Conservation (phyloP, 2,113 vertebrate genomes). For the Nothoprocta perdicaria region DNA sequence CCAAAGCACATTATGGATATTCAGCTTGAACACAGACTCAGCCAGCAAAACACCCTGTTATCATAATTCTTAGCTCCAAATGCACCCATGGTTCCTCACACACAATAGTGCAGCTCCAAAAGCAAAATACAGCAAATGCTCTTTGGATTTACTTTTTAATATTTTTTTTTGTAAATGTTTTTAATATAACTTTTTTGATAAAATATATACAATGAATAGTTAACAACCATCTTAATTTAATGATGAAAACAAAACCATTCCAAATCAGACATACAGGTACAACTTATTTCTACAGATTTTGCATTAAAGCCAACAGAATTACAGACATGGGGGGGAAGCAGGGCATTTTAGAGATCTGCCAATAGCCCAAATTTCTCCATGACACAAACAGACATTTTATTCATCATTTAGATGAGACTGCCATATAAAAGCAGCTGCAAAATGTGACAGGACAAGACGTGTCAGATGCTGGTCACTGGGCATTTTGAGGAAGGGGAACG, state of each 20-base stretch:
- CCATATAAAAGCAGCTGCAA: conserved; percentile 56
- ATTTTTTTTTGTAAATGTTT: not conserved
- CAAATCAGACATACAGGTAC: not conserved
- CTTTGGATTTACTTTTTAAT: conserved; percentile 43
- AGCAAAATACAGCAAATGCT: not conserved
- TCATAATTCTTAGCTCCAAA: not conserved
- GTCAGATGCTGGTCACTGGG: conserved; percentile 1
- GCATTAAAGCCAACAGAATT: not conserved
- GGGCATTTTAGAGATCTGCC: not conserved
- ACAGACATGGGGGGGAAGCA: not conserved
- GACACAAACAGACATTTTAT: not conserved
- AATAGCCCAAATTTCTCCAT: not conserved
- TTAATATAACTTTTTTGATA: conserved; percentile 34
- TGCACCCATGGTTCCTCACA: not conserved
- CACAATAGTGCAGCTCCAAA: not conserved
- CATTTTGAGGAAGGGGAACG: not conserved
- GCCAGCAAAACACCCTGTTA: not conserved
- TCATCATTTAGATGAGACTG: conserved; percentile 27
- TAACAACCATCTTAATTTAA: not conserved
- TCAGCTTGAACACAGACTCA: not conserved
- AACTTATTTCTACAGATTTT: not conserved
- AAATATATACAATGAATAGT: not conserved
- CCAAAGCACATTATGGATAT: not conserved
- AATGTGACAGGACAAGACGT: conserved; percentile 38
- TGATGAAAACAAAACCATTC: not conserved